Base-by-base conservation (phyloP, 1,140 invertebrate genomes). In the Drosophila lini region DNA sequence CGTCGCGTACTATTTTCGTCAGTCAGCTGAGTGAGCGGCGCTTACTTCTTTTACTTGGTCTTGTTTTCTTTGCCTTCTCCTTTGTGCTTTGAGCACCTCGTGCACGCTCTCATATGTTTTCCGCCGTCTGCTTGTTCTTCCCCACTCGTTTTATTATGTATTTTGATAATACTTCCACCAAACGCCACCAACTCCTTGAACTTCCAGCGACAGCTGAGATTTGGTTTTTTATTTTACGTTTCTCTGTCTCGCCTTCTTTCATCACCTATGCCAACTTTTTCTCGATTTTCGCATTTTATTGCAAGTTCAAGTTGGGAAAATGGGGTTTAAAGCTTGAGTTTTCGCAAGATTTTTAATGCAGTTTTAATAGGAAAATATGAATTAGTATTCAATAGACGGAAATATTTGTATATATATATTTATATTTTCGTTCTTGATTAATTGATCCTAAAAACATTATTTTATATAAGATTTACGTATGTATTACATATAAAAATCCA, bases 1-100 rank as follows among this genome's bases (percentile, higher is more conserved):
- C n/a, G n/a, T n/a, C n/a, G n/a, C n/a, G 71, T 85, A 84, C 81
- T 81, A 84, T 84, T 85, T 85, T 85, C 82, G 82, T 85, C 78
- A 78, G 81, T 84, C 81, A 84, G 81, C 81, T 74, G 63, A 47
- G 53, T 48, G 65, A 48, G 69, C 60, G 28, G 70, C 38, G 56
- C 52, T 52, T 75, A 53, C 59, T 75, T 64, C 59, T 63, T 74
- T 74, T 44, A 62, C 71, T 74, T 58, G 38, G 47, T 32, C 52
- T 65, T 40, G 59, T 44, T 41, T 55, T 70, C 28, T 57, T 62
- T 19, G 32, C 60, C 38, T 50, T 63, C 38, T 70, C 25, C 22
- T 74, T 53, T 53, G 34, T 36, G 34, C 56, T 73, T 59, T 52
- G 60, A 67, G 50, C 65, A 71, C 65, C 67, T 70, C 67, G 68